These are phyloP conservation scores for Cydia strobilella DNA, from an alignment of 1,140 invertebrate species.

Conservation along the genomic window DNA sequence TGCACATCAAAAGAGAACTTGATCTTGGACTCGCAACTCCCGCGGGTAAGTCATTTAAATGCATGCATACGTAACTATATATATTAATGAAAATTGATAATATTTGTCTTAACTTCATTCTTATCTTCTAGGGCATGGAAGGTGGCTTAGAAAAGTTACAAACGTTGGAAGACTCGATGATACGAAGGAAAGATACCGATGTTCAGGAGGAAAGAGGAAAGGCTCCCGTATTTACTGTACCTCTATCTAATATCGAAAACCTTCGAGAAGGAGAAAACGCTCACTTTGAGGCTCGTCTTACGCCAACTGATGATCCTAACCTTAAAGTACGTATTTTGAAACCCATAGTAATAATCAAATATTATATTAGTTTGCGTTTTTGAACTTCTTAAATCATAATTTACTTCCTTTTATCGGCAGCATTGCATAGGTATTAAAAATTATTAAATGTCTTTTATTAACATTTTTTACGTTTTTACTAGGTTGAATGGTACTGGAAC, in stretches of 20 bases:
- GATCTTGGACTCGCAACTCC: slow-evolving; percentile 96
- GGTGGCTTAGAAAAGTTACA: slow-evolving; percentile 95
- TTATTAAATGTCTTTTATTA: slow-evolving; percentile 14
- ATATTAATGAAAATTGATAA: neutral
- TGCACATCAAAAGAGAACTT: slow-evolving; percentile 95
- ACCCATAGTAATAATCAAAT: neutral
- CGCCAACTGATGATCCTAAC: slow-evolving; percentile 96
- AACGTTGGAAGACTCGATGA: slow-evolving; percentile 92
- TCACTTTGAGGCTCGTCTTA: slow-evolving; percentile 96
- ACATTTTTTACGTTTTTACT: slow-evolving; percentile 40
- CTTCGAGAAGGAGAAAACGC: slow-evolving; percentile 94
- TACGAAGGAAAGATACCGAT: slow-evolving; percentile 86
- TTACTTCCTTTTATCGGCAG: too few species aligned
- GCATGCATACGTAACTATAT: neutral
- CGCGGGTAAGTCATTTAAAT: slow-evolving; percentile 82
- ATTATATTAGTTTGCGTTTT: too few species aligned
- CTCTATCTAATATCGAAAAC: slow-evolving; percentile 91
- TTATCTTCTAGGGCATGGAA: slow-evolving; percentile 89
- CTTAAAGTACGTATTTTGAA: slow-evolving; percentile 84
- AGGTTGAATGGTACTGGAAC: slow-evolving; percentile 98
- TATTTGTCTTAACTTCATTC: slow-evolving; percentile 32
- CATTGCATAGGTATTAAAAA: neutral
- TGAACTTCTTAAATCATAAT: too few species aligned
- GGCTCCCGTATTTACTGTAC: slow-evolving; percentile 95
- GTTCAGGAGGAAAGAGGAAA: slow-evolving; percentile 86